phyloP scores from a whole-genome alignment of 2,113 vertebrate species.

The Xenopus laevis region DNA sequence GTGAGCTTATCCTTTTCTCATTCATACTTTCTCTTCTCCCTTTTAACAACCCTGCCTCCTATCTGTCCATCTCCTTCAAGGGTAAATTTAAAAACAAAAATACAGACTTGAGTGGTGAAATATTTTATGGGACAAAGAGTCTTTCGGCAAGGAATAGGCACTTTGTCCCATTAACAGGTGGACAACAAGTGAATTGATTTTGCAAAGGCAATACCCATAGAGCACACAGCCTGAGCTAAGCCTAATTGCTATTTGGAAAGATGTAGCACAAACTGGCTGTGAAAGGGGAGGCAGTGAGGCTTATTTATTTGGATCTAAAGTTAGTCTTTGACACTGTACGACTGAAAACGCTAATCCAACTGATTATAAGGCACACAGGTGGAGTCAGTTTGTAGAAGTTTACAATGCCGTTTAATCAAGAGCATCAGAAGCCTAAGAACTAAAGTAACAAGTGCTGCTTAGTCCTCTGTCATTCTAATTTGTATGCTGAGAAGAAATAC shows the following conservation, averaged over 20 bases:
- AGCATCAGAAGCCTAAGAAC: not conserved
- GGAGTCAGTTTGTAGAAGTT: constrained; percentile 13
- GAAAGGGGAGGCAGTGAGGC: constrained; percentile 10
- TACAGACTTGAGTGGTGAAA: too few relatives aligned
- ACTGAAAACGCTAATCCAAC: constrained; percentile 17
- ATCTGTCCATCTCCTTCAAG: too few relatives aligned
- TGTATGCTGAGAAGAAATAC: not conserved
- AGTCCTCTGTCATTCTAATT: constrained; percentile 5
- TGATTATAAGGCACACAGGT: constrained; percentile 30
- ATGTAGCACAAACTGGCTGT: constrained; percentile 22
- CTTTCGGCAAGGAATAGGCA: not conserved
- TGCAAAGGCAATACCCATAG: not conserved
- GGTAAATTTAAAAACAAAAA: too few relatives aligned
- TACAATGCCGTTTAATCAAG: constrained; percentile 33
- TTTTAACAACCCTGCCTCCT: too few relatives aligned
- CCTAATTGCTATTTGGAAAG: constrained; percentile 32
- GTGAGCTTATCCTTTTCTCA: too few relatives aligned
- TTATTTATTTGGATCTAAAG: constrained; percentile 32
- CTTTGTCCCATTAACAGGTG: not conserved
- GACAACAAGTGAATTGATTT: constrained; percentile 29
- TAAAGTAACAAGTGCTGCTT: constrained; percentile 11
- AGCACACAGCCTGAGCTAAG: not conserved
- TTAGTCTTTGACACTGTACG: constrained; percentile 34
- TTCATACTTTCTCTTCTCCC: too few relatives aligned
- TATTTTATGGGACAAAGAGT: not conserved